Base-by-base conservation (phyloP, 2,797 vertebrate genomes). In the Sternotherus odoratus region DNA sequence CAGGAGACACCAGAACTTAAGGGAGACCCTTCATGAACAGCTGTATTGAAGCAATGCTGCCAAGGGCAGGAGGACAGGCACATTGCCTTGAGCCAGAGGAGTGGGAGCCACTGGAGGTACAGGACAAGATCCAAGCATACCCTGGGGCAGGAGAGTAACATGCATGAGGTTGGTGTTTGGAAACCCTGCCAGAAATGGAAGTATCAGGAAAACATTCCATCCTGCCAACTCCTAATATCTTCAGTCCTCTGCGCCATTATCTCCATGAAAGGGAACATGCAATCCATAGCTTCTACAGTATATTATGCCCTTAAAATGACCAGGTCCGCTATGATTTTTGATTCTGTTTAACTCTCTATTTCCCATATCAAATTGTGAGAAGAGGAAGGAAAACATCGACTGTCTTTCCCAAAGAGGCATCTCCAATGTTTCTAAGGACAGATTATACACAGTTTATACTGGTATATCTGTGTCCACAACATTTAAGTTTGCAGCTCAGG, bases 61-160 rank as follows among this genome's bases (percentile, higher is more conserved):
- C 33, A n/a, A 72, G 56, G 1, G 24, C 48, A 21, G 8, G 19
- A 53, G 51, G 54, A 56, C 4, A 7, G 23, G 54, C 24, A 33
- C 30, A 13, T 28, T 5, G 28, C 12, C 12, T 57, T 5, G 28
- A 57, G 12, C 6, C 56, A 60, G 57, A 33, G 33, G 15, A 60
- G 57, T 60, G 57, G 7, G 50, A 13, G 75, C 54, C 2, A 1
- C 39, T 72, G 57, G 24, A 4, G 54, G 3, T 2, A 36, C 0
- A 6, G 24, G 30, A 69, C 48, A 88, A 82, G 89, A 81, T 33
- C 80, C 51, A 30, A 3, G 13, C 39, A 8, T 17, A 66, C 1
- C 33, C 39, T 54, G 15, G 82, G 21, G 21, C 3, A 2, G 51
- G 50, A 5, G n/a, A 12, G n/a, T 54, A 54, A 28, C 5, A 86